These are phyloP conservation scores for Plecotus auritus DNA, from an alignment of 2,113 vertebrate genomes.

Conservation along the genomic window DNA sequence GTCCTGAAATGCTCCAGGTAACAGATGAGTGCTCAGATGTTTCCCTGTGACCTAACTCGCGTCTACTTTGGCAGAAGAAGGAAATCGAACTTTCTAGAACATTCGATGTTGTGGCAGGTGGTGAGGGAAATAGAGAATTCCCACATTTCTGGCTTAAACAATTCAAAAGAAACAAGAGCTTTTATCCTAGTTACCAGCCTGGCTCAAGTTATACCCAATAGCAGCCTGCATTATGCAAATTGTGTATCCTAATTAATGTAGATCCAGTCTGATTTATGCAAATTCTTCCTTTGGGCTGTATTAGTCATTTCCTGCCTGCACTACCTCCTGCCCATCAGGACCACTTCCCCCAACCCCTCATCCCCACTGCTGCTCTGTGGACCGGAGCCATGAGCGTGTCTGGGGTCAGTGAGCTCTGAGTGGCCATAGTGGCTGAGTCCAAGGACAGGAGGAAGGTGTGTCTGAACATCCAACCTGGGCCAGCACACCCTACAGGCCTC, in stretches of 20 bases:
- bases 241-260: slow-evolving; percentile 39
- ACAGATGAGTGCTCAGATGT: neutral
- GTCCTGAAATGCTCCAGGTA: neutral
- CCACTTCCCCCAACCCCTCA: neutral
- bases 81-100: neutral
- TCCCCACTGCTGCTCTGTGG: neutral
- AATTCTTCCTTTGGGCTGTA: slow-evolving; percentile 28
- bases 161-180: slow-evolving; percentile 14
- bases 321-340: neutral
- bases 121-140: neutral
- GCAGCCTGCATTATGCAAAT: slow-evolving; percentile 20
- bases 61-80: neutral
- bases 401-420: neutral
- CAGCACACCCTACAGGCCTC: fast-evolving
- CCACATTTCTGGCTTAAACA: neutral
- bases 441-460: neutral
- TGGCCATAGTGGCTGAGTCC: neutral
- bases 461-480: no score
- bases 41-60: neutral
- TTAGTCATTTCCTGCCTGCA: slow-evolving; percentile 30
- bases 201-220: slow-evolving; percentile 15
- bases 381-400: neutral
- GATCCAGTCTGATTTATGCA: slow-evolving; percentile 16
- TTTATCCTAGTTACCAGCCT: slow-evolving; percentile 18
- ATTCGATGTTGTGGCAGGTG: neutral